Conservation (phyloP, 2,888 invertebrate species). For the Tanypteryx hageni region DNA sequence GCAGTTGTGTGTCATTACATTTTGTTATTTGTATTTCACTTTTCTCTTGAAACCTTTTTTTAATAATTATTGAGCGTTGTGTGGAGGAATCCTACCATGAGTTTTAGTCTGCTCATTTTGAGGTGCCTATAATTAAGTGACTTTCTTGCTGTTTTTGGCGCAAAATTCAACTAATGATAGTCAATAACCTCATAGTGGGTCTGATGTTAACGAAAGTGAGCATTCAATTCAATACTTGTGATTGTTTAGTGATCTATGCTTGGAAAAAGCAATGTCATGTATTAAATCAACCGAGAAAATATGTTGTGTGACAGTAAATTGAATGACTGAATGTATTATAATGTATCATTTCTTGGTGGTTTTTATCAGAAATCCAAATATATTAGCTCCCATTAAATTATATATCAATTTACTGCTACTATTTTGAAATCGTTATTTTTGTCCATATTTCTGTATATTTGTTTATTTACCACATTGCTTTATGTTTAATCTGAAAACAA, state of each 20-base stretch:
- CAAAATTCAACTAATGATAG: background rate
- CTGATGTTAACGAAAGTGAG: no score
- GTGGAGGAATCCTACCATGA: background rate
- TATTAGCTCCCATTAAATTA: background rate
- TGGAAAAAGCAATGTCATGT: background rate
- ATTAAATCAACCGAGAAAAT: background rate
- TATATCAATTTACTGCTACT: slow-evolving; percentile 2
- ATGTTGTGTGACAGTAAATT: background rate
- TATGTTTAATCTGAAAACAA: slow-evolving; percentile 12
- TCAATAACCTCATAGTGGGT: no score
- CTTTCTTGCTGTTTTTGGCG: background rate
- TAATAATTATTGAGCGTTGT: background rate
- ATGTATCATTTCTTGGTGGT: background rate
- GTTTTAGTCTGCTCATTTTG: background rate
- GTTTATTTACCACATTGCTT: background rate
- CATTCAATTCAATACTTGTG: background rate
- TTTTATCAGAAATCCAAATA: background rate
- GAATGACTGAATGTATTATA: background rate
- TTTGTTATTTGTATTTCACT: background rate
- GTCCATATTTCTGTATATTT: background rate
- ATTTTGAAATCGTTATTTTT: slow-evolving; percentile 8
- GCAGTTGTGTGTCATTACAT: background rate
- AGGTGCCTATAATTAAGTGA: background rate
- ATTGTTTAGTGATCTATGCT: background rate
- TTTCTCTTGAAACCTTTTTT: background rate